phyloP scores from a whole-genome alignment of 2,797 vertebrate genomes.

The Hephaestus fuliginosus region DNA sequence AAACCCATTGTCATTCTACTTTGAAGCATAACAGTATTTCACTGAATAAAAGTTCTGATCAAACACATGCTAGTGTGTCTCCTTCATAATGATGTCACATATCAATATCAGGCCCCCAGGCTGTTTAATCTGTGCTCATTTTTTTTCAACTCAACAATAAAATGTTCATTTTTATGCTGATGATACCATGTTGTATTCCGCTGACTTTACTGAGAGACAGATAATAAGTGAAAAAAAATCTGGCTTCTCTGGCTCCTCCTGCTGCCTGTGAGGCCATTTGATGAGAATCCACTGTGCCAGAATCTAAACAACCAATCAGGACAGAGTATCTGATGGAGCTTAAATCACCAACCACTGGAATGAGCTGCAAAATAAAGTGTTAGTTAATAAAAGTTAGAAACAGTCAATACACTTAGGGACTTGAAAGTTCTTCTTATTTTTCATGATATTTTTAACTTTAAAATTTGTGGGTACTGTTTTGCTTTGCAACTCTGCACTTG shows the following conservation, averaged over 20 bases:
- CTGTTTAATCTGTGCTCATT: neutral
- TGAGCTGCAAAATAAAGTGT: neutral
- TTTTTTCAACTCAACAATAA: neutral
- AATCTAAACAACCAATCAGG: too few relatives aligned
- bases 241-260: too few relatives aligned
- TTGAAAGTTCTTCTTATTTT: neutral
- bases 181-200: neutral
- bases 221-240: too few relatives aligned
- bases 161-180: neutral
- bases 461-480: neutral
- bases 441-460: neutral
- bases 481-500: too few relatives aligned
- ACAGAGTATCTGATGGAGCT: too few relatives aligned
- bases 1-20: neutral
- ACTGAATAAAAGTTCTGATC: neutral
- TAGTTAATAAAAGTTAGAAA: too few relatives aligned
- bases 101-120: neutral
- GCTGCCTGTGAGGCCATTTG: too few relatives aligned
- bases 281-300: too few relatives aligned
- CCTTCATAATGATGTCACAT: neutral
- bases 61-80: conserved; percentile 1
- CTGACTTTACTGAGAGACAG: neutral
- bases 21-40: neutral
- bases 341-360: neutral
- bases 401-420: neutral